Evolutionary conservation across 2,888 invertebrate genomes (phyloP), one percentile per base, ranked within the genome.

Genomic region (Melinaea menophilus): DNA sequence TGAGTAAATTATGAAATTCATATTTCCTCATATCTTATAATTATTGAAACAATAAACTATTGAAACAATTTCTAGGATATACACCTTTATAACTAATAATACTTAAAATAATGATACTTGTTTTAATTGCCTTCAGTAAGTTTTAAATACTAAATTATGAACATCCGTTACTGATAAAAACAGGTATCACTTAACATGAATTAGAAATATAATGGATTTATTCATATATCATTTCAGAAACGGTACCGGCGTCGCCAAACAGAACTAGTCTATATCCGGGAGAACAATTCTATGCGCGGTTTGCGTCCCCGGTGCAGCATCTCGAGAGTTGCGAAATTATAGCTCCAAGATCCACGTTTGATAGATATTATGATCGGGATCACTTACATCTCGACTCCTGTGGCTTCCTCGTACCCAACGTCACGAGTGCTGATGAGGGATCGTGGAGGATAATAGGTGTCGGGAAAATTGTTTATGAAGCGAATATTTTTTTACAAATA

Each of bases 361-460:
- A 90, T 70, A 78, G 84, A 66, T 80, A 74, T 47, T 90, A 74
- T 62, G 77, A 80, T 12, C 76, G 84, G 62, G 73, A 72, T 41
- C 73, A 78, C 58, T 69, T 67, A 5, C 60, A 61, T 4, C 65
- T 74, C 31, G 68, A 81, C 3, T 72, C 63, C 5, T 90, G 90
- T 63, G 80, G 77, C 0, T 90, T 79, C 55, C 61, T 73, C 0
- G 63, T 90, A 5, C 73, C 72, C 0, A 85, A 88, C 63, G 66
- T 88, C 0, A 85, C 82, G 0, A 64, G 51, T 13, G 55, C 67
- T 0, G 89, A 90, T 54, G 68, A 69, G 7, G 90, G 89, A 0
- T 0, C 63, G 0, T 90, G 89, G 89, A 73, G n/a, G 2, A 80
- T 90, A 2, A 69, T 76, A 0, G 90, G 78, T 0, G 79, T 88